These are phyloP conservation scores for Agraylea sexmaculata DNA, from an alignment of 1,140 invertebrate genomes.

Conservation along the genomic window DNA sequence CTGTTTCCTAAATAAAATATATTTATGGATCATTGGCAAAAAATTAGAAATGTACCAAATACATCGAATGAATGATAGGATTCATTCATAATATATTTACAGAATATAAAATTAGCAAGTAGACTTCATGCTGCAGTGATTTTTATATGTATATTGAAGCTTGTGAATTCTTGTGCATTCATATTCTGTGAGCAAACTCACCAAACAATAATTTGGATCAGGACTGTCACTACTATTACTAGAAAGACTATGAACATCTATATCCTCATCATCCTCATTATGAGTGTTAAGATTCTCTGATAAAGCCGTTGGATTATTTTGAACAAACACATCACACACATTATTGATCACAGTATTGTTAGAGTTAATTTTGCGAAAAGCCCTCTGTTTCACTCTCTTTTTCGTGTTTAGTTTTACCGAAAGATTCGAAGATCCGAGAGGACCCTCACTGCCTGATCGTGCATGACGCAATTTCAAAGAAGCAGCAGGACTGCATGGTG, in stretches of 20 bases:
- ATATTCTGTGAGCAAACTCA: slow-evolving; percentile 15
- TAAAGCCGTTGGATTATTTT: slow-evolving; percentile 3
- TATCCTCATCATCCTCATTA: slow-evolving; percentile 13
- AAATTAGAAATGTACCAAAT: too few relatives aligned
- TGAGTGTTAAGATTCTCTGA: too few relatives aligned
- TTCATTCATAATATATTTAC: too few relatives aligned
- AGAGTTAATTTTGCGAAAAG: slow-evolving; percentile 23
- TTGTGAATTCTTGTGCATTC: too few relatives aligned
- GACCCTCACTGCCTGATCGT: slow-evolving; percentile 40
- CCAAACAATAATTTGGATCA: slow-evolving; percentile 18
- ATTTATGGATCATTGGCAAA: too few relatives aligned
- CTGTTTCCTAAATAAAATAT: too few relatives aligned
- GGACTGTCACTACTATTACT: slow-evolving; percentile 14
- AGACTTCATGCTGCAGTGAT: too few relatives aligned
- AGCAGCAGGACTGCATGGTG: slow-evolving; percentile 47
- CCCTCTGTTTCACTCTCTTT: slow-evolving; percentile 27
- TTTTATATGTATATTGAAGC: too few relatives aligned
- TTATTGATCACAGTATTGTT: slow-evolving; percentile 8
- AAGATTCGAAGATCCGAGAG: slow-evolving; percentile 18
- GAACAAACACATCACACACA: slow-evolving; percentile 14
- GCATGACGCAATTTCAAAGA: slow-evolving; percentile 33
- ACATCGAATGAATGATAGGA: too few relatives aligned
- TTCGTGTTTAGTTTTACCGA: slow-evolving; percentile 28
- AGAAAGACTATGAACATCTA: slow-evolving; percentile 13
- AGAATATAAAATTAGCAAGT: too few relatives aligned